phyloP scores from a whole-genome alignment of 2,888 invertebrate genomes.

The Holacanthella duospinosa region DNA sequence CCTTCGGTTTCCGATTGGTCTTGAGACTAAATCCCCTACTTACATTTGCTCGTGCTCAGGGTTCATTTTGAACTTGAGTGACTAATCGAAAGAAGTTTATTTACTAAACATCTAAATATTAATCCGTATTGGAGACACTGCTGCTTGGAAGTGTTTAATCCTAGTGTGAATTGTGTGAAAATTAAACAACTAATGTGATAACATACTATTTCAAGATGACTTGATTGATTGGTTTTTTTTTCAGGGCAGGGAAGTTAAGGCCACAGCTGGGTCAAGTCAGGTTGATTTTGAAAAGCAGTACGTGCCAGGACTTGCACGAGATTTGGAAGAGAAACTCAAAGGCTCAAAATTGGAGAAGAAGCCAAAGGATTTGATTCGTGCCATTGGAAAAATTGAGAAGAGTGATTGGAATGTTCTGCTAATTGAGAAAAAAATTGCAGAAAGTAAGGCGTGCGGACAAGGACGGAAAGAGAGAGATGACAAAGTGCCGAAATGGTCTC shows the following conservation, averaged over 20 bases:
- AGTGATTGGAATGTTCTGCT: conserved; percentile 85
- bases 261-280: conserved; percentile 12
- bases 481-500: conserved; percentile 83
- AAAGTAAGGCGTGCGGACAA: conserved; percentile 50
- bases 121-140: too few relatives aligned
- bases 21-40: background rate
- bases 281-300: conserved; percentile 40
- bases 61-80: background rate
- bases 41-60: background rate
- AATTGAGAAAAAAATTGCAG: conserved; percentile 77
- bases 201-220: too few relatives aligned
- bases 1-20: background rate
- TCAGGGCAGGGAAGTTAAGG: conserved; percentile 31
- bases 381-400: conserved; percentile 75
- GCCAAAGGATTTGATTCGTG: conserved; percentile 72
- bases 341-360: conserved; percentile 57
- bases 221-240: background rate
- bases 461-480: conserved; percentile 48
- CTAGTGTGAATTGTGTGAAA: too few relatives aligned
- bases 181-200: too few relatives aligned
- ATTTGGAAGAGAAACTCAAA: conserved; percentile 67
- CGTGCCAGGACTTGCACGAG: conserved; percentile 55
- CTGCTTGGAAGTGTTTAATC: too few relatives aligned
- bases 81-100: too few relatives aligned
- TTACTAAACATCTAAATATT: too few relatives aligned